Conservation (phyloP, 2,888 invertebrate species). For the Bombylius discolor region DNA sequence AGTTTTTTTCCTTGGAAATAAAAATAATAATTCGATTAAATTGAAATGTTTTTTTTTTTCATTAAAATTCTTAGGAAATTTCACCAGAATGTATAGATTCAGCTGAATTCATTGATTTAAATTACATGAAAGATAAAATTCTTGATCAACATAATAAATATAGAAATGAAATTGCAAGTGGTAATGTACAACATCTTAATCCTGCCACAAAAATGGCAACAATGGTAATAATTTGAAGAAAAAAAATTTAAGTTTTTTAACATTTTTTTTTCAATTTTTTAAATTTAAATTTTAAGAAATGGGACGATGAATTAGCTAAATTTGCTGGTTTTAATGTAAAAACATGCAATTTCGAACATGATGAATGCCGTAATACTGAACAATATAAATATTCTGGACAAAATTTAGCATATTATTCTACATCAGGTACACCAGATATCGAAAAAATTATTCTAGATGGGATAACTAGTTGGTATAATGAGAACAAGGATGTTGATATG, state of each 20-base stretch:
- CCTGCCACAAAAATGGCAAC: constrained; percentile 15
- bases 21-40: background rate
- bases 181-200: constrained; percentile 6
- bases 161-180: constrained; percentile 15
- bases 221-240: constrained; percentile 2
- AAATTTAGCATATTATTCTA: constrained; percentile 1
- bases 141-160: constrained; percentile 12
- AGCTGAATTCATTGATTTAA: background rate
- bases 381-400: constrained; percentile 7
- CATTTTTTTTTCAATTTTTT: background rate
- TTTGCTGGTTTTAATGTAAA: constrained; percentile 17
- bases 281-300: constrained; percentile 1
- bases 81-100: background rate
- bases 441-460: background rate
- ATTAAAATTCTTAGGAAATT: background rate
- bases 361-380: constrained; percentile 4
- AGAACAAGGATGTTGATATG: constrained; percentile 3
- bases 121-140: background rate
- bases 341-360: constrained; percentile 9
- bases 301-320: constrained; percentile 15
- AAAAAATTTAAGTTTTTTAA: background rate
- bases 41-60: background rate
- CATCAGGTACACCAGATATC: background rate
- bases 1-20: background rate
- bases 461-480: constrained; percentile 5